Base-by-base conservation (phyloP, 2,113 vertebrate species). In the Oxygymnocypris stewartii region DNA sequence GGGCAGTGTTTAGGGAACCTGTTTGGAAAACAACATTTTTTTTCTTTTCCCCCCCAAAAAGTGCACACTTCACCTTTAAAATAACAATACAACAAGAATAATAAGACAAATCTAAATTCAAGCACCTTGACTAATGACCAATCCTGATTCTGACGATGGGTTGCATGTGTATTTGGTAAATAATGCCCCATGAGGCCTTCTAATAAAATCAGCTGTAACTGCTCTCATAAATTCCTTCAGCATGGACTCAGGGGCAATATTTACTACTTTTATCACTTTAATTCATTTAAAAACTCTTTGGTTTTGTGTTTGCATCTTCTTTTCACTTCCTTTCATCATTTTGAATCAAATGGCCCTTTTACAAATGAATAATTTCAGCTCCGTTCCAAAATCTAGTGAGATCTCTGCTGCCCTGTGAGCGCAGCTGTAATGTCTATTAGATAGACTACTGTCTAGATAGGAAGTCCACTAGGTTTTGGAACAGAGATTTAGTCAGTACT, bases 91-190 rank as follows among this genome's bases (percentile, higher is more conserved):
- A 42, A 2, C 54, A 42, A 14, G 3, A n/a, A 80, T 40, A 40
- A 42, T 73, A 20, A 11, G 4, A 40, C 18, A n/a, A 40, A 14
- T 54, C 3, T 51, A 4, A 31, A 78, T 35, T 35, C 76, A 54
- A 51, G 12, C 42, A 47, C 4, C 3, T 25, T 63, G 18, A 63
- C 23, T 80, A 42, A 25, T 44, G 12, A 59, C 31, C 40, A 37
- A 40, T 79, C 12, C 51, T 61, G 35, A 14, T 79, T 79, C 78
- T n/a, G 23, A 63, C 16, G 35, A 42, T 42, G 54, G 49, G 54
- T 80, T 80, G 47, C 42, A 59, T 61, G 69, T 82, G 51, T 86
- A 31, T 76, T n/a, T 87, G 79, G 37, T 49, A 78, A 8, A 44
- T 65, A 78, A 63, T 84, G 44, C 69, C 28, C 35, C 82, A 54